phyloP scores from a whole-genome alignment of 2,888 invertebrate species.

The Taenaris catops region DNA sequence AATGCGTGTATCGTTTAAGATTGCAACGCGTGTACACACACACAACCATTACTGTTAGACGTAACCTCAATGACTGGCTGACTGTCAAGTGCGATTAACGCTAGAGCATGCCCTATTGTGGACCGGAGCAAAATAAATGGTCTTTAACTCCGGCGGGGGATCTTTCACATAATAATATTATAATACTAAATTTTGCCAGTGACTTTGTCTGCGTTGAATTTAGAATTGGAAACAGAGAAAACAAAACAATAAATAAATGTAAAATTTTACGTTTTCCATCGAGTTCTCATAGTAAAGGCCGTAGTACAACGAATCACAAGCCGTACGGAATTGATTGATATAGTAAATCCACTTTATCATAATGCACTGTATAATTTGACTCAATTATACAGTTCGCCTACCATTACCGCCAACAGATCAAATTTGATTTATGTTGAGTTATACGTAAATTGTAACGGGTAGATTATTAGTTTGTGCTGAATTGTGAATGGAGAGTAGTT shows the following conservation, averaged over 20 bases:
- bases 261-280: background rate
- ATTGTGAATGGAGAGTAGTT: too few relatives aligned
- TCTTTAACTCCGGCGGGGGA: slow-evolving; percentile 35
- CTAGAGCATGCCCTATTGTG: slow-evolving; percentile 11
- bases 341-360: slow-evolving; percentile 35
- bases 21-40: too few relatives aligned
- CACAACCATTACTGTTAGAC: too few relatives aligned
- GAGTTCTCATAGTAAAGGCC: slow-evolving; percentile 11
- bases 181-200: too few relatives aligned
- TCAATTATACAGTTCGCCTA: slow-evolving; percentile 28
- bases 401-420: slow-evolving; percentile 21
- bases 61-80: slow-evolving; percentile 16
- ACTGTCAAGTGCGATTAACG: slow-evolving; percentile 13
- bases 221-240: too few relatives aligned
- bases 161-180: too few relatives aligned
- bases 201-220: too few relatives aligned
- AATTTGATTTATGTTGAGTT: slow-evolving; percentile 21
- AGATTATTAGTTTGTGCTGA: slow-evolving; percentile 9
- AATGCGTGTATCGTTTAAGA: too few relatives aligned
- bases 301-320: slow-evolving; percentile 16
- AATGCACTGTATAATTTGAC: slow-evolving; percentile 40
- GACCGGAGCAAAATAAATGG: slow-evolving; percentile 17
- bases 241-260: too few relatives aligned
- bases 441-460: slow-evolving; percentile 4
- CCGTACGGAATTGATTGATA: slow-evolving; percentile 36